Evolutionary conservation across 2,888 invertebrate species (phyloP), one percentile per base, ranked within the genome.

Genomic region (Dilophus febrilis): DNA sequence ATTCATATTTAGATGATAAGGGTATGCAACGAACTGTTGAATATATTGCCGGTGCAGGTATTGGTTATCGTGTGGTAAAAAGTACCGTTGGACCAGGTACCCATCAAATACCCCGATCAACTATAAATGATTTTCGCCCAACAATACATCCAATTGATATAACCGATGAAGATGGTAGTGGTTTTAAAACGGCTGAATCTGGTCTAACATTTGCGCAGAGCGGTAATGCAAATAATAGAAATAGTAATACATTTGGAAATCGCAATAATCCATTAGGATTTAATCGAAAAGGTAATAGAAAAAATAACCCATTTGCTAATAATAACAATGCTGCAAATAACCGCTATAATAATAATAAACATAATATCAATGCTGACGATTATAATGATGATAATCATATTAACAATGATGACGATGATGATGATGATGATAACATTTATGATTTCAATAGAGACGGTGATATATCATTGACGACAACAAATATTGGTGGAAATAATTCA

Each of bases 1-100:
- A 81, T 62, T 79, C 81, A 1, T 83, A 79, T 54, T 58, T 82
- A 14, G 82, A 82, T 48, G 81, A 82, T 51, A 80, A 81, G 61
- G 81, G 81, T 2, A 72, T 78, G 19, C 80, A 81, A 55, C 72
- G 73, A 46, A 77, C 81, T 0, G 81, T 82, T 1, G 75, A 82
- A 57, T 83, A 83, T 55, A 80, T 77, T 47, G 82, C 82, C 0
- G 82, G 83, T 0, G 80, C 83, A 0, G 77, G 63, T 45, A 82
- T 81, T 35, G 83, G 83, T 1, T 83, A 81, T 52, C 67, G 80
- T 33, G 74, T 82, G 3, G 64, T 82, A 10, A 74, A 80, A 55
- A 78, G 72, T 48, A 38, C 12, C 14, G 12, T 18, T 22, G 22
- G 22, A 22, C 22, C 22, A 22, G 22, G 22, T 6, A 52, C 60